These are phyloP conservation scores for Hippocampus guttulatus DNA, from an alignment of 2,113 vertebrate genomes.

Conservation along the genomic window DNA sequence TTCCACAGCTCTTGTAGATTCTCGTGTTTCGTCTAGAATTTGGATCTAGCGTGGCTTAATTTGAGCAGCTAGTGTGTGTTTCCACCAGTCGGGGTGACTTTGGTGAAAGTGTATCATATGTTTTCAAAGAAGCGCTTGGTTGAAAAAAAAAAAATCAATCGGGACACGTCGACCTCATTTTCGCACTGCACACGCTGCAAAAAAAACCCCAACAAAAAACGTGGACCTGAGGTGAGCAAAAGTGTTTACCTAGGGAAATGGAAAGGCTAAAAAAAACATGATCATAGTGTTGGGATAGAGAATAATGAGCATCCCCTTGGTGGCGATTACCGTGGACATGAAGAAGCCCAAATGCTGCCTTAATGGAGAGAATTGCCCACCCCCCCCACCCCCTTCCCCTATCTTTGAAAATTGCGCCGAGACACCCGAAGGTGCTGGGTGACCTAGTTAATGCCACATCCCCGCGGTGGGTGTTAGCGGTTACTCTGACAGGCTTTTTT, in stretches of 20 bases:
- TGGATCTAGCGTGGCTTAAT: background rate
- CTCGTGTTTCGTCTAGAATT: background rate
- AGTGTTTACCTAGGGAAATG: slow-evolving; percentile 56
- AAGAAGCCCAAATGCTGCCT: slow-evolving; percentile 45
- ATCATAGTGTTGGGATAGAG: slow-evolving; percentile 41
- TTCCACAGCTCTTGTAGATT: background rate
- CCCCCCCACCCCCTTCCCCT: slow-evolving; percentile 22
- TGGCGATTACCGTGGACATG: slow-evolving; percentile 54
- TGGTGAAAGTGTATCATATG: slow-evolving; percentile 14
- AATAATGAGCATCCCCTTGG: slow-evolving; percentile 59
- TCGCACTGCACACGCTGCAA: slow-evolving; percentile 51
- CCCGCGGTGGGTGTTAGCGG: slow-evolving; percentile 52
- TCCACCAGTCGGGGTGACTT: slow-evolving; percentile 8
- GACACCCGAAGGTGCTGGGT: slow-evolving; percentile 56
- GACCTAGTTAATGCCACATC: slow-evolving; percentile 62
- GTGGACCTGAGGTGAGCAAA: slow-evolving; percentile 35
- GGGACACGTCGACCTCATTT: slow-evolving; percentile 49
- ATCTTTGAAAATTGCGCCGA: slow-evolving; percentile 52
- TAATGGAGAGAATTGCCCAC: slow-evolving; percentile 38
- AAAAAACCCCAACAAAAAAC: slow-evolving; percentile 25
- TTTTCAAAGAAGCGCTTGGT: slow-evolving; percentile 30
- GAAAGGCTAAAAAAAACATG: slow-evolving; percentile 39
- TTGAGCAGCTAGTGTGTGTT: background rate
- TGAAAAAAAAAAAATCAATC: slow-evolving; percentile 42
- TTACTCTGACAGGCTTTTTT: slow-evolving; percentile 57